Evolutionary conservation across 2,113 vertebrate species (phyloP), one percentile per base, ranked within the genome.

Genomic region (Sphyrna mokarran): DNA sequence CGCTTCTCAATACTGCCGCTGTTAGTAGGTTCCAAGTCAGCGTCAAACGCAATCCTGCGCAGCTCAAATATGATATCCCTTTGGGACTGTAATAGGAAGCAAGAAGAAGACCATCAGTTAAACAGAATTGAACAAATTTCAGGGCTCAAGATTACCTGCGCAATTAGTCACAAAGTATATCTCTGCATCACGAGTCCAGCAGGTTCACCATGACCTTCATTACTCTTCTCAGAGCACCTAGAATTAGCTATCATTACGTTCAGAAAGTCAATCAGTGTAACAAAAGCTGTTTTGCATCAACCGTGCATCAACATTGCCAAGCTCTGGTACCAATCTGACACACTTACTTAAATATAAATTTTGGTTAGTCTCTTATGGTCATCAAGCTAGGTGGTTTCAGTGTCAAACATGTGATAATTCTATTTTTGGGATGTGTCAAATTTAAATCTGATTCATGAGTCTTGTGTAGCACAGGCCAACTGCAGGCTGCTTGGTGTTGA

Each of bases 61-160:
- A 99, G 98, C 96, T 99, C 99, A 96, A 99, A 99, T 96, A 99
- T 99, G 97, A 99, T 99, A 97, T 99, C 99, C 95, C 99, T 98
- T 97, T 99, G 99, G 96, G 99, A 98, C 99, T 99, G 96, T 33
- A 96, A 85, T 96, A 72, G 1, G 22, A 96, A 68, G 40, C 63
- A 29, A 40, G 58, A 80, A 86, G 26, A n/a, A 72, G 43, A 48
- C 26, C 22, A 69, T 33, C 29, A 20, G 8, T 72, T 72, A 48
- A 72, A 54, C 23, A 54, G 22, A 76, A 72, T 4, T 26, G 40
- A 69, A 69, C 40, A 48, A 72, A 6, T 23, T 3, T 95, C 43
- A 95, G 33, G 23, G 43, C 69, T 14, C 20, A 23, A 66, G 66
- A 69, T 94, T 66, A 69, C 20, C 18, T 68, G 68, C 16, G 14